Percentiles rank a stretch among this genome's conserved stretches.
phyloP scores from a whole-genome alignment of 1,140 invertebrate genomes.

The Acromyrmex charruanus region DNA sequence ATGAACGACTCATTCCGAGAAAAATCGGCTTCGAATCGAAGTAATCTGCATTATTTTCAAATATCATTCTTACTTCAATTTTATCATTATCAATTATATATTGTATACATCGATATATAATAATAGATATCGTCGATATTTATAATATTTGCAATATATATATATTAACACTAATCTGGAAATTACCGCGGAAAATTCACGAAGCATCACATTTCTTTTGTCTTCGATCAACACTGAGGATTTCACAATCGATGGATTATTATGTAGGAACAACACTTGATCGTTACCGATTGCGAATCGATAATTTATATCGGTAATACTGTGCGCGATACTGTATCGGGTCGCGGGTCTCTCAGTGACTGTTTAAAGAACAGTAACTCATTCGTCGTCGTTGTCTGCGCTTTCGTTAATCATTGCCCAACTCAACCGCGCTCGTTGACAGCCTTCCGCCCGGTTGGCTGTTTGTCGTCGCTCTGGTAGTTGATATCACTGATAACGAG shows the following conservation, averaged over 20 bases:
- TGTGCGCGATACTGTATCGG: slow-evolving; percentile 13
- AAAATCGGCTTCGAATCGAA: background rate
- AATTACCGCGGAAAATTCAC: slow-evolving; percentile 1
- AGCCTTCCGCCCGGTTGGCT: slow-evolving; percentile 64
- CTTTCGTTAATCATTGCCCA: slow-evolving; percentile 68
- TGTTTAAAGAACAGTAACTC: slow-evolving; percentile 39
- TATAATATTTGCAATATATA: background rate
- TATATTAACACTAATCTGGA: background rate
- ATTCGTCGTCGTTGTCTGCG: slow-evolving; percentile 29
- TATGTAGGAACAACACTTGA: background rate
- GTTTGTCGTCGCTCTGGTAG: slow-evolving; percentile 69
- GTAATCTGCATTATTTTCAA: background rate
- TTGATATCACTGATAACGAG: slow-evolving; percentile 76
- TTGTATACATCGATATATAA: background rate
- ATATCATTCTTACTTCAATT: background rate
- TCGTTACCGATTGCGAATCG: background rate
- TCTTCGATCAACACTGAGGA: background rate
- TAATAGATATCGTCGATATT: background rate
- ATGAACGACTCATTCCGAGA: background rate
- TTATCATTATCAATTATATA: background rate
- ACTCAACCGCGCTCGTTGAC: slow-evolving; percentile 67
- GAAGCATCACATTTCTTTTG: background rate
- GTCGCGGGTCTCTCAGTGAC: background rate
- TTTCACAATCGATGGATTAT: background rate
- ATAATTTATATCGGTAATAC: slow-evolving; percentile 4